Base-by-base conservation (phyloP, 2,113 vertebrate species). In the Phalacrocorax brasilianus region DNA sequence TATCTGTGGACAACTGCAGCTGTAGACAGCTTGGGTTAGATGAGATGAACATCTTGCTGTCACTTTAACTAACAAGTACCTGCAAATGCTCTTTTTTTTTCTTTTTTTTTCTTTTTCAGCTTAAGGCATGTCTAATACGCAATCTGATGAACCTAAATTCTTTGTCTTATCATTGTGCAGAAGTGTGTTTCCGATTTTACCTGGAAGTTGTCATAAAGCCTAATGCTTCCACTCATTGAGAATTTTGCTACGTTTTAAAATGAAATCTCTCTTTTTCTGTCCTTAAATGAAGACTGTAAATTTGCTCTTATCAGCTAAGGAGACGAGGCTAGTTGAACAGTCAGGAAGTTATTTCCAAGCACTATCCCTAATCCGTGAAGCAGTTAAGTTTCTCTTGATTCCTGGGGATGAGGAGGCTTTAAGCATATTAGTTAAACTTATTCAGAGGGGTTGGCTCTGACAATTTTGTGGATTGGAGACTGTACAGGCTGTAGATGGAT, bases 371-470 rank as follows among this genome's bases (percentile, higher is more conserved):
- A 90, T 70, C 76, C 72, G 65, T 30, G 66, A 82, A 91, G 83
- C 33, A 80, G 76, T 91, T 93, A 92, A 76, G 12, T 93, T 93
- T 85, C 49, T 82, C 47, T 78, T 91, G 71, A 74, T 94, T 94
- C 47, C 2, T 5, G n/a, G 32, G 28, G 16, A 84, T 65, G 73
- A 85, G 42, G 38, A 80, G n/a, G 28, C n/a, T 91, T 94, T 91
- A 89, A 95, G 78, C 45, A 75, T 70, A 84, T 91, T 75, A 95
- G 42, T 50, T 76, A 72, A 84, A 33, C 83, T 94, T 95, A 79
- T 94, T 81, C 28, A 56, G 68, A 93, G 74, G 42, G 42, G 22
- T 38, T 94, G 88, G 68, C 62, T 94, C 76, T 89, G 82, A 78
- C 38, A 62, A 71, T 73, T 71, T 68, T 79, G 73, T 72, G 68